Percentiles rank a stretch among this genome's conserved stretches.
Conservation (phyloP, 2,888 invertebrate species). For the Lepidocyrtinus sp. region DNA sequence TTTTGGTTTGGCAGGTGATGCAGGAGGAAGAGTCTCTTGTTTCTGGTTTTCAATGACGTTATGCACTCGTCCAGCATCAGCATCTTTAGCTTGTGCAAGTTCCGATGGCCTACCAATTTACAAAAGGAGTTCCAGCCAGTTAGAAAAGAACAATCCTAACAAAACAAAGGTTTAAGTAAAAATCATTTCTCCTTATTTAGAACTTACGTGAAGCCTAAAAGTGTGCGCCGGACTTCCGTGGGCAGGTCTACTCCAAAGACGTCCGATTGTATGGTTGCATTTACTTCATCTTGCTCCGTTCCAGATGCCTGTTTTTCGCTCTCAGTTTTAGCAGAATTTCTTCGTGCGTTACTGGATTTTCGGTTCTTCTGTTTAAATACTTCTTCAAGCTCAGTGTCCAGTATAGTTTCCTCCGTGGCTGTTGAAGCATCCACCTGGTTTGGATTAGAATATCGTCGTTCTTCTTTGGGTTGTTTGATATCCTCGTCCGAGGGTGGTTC, state of each 20-base stretch:
- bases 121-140: too few species aligned
- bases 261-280: neutral
- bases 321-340: neutral
- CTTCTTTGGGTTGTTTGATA: neutral
- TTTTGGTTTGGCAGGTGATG: too few species aligned
- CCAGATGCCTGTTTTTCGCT: constrained; percentile 14
- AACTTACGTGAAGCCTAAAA: constrained; percentile 17
- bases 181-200: too few species aligned
- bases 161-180: too few species aligned
- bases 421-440: constrained; percentile 15
- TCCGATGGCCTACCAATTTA: too few species aligned
- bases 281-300: too few species aligned
- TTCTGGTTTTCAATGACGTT: too few species aligned
- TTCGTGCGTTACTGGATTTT: constrained; percentile 7
- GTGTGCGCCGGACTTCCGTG: constrained; percentile 28
- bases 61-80: too few species aligned
- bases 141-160: too few species aligned
- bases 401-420: neutral
- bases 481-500: neutral
- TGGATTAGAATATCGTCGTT: neutral
- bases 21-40: too few species aligned
- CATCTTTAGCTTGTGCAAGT: too few species aligned
- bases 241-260: constrained; percentile 42
- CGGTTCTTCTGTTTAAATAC: constrained; percentile 24
- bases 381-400: constrained; percentile 30